Percentiles rank a stretch among this genome's conserved stretches.
Evolutionary conservation across 64 coral and sea anemone genomes (phyloP).

Genomic region (Platygyra sinensis): DNA sequence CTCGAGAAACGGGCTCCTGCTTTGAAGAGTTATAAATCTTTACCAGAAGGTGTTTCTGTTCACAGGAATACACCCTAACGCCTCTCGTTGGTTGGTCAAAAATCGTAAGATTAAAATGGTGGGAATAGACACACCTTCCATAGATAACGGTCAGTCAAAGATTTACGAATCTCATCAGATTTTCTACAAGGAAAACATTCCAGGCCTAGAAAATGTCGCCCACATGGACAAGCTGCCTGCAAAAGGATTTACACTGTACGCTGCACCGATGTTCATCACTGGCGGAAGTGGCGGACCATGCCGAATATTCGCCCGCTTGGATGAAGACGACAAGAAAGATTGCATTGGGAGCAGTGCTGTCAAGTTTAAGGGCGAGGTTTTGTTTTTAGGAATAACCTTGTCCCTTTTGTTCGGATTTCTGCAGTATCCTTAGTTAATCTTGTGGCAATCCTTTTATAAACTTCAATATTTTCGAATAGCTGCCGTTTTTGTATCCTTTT

Average conservation of each 20-base stretch:
- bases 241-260: conserved; percentile 67
- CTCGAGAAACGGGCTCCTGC: too few species aligned
- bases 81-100: conserved; percentile 49
- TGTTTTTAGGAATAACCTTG: neutral
- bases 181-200: conserved; percentile 43
- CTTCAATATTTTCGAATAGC: too few species aligned
- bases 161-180: conserved; percentile 44
- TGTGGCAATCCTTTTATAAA: too few species aligned
- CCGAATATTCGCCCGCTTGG: conserved; percentile 56
- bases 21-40: too few species aligned
- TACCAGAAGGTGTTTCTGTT: too few species aligned
- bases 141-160: conserved; percentile 64
- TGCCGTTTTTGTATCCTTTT: too few species aligned
- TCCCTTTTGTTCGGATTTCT: neutral
- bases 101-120: conserved; percentile 63
- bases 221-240: conserved; percentile 64
- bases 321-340: neutral
- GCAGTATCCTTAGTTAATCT: neutral
- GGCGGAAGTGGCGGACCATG: conserved; percentile 70
- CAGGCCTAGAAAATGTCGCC: conserved; percentile 72
- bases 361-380: neutral
- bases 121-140: conserved; percentile 58
- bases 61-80: conserved; percentile 45
- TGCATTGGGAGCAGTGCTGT: neutral
- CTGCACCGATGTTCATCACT: conserved; percentile 64